phyloP scores from a whole-genome alignment of 2,797 vertebrate genomes.

The Poeciliopsis turneri region DNA sequence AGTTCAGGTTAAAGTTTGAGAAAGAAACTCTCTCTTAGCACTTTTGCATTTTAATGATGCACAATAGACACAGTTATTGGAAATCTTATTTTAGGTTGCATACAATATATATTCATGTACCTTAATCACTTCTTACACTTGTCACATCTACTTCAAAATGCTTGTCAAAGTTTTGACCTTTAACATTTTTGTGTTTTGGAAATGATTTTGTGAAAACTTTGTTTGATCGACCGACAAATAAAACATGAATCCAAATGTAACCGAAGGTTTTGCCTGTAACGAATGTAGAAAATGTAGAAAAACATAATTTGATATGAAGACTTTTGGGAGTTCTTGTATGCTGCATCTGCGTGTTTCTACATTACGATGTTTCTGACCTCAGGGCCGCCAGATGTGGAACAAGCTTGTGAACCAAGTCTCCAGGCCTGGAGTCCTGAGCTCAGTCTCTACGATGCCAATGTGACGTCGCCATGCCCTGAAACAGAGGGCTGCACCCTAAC shows the following conservation, averaged over 20 bases:
- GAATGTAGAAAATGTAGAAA: neutral
- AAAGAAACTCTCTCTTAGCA: neutral
- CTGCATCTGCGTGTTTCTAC: slow-evolving; percentile 11
- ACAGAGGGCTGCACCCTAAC: slow-evolving; percentile 90
- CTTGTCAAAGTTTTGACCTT: neutral
- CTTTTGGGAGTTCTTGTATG: neutral
- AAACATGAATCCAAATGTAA: neutral
- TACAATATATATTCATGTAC: neutral
- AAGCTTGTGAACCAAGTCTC: slow-evolving; percentile 94
- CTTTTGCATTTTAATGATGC: neutral
- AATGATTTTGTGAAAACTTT: neutral
- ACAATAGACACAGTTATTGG: neutral
- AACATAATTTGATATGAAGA: neutral
- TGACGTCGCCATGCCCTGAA: slow-evolving; percentile 91
- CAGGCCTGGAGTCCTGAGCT: slow-evolving; percentile 97
- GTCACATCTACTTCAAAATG: neutral
- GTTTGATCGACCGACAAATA: neutral
- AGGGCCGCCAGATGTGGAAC: slow-evolving; percentile 95
- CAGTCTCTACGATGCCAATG: slow-evolving; percentile 91
- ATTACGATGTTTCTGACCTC: slow-evolving; percentile 16
- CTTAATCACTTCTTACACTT: neutral
- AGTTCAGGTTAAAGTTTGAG: neutral
- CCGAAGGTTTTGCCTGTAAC: neutral
- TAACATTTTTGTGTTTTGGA: neutral
- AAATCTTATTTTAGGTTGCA: neutral